Evolutionary conservation across 2,888 invertebrate genomes (phyloP), one percentile per base, ranked within the genome.

Genomic region (Sinopyrophorus schimmeli): DNA sequence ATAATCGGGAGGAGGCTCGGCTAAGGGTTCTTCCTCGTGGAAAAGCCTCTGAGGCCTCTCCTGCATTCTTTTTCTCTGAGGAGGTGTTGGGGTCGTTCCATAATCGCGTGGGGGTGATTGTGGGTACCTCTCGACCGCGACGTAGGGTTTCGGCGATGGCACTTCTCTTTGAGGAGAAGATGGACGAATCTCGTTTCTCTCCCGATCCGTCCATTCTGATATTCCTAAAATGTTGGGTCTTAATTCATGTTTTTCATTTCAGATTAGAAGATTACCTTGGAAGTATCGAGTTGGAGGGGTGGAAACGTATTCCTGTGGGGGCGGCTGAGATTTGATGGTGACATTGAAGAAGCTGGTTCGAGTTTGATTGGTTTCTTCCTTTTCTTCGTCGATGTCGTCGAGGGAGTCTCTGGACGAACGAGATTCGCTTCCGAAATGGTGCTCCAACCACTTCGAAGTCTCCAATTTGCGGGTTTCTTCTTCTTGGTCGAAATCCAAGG

Each of bases 391-490:
- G 57, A 84, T 84, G 55, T 81, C 80, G 5, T 84, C 81, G 40
- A 83, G 76, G 6, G 87, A 87, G 57, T 83, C 83, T 59, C 82
- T 82, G 0, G 89, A 89, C 0, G 88, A 87, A 7, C 84, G 81
- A 1, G 89, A 89, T 54, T 90, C 90, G 68, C 89, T 89, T 37
- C 92, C 92, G 67, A 93, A 92, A 71, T 93, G 92, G 65, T 88
- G 87, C 66, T 92, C 92, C 40, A 92, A 77, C 92, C 92, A 92
- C 74, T 91, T 91, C 54, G 89, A 90, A 0, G 92, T 92, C 76
- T 92, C 92, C 57, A 87, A 86, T 72, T 92, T 92, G 50, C 92
- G 81, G 3, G 91, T 91, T 71, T 91, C 89, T 71, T 92, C 92
- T 69, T 92, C 92, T 65, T 89, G 84, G 67, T 91, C 90, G 64